Evolutionary conservation across 2,888 invertebrate genomes (phyloP), one percentile per base, ranked within the genome.

Genomic region (Trypoxylon attenuatum): DNA sequence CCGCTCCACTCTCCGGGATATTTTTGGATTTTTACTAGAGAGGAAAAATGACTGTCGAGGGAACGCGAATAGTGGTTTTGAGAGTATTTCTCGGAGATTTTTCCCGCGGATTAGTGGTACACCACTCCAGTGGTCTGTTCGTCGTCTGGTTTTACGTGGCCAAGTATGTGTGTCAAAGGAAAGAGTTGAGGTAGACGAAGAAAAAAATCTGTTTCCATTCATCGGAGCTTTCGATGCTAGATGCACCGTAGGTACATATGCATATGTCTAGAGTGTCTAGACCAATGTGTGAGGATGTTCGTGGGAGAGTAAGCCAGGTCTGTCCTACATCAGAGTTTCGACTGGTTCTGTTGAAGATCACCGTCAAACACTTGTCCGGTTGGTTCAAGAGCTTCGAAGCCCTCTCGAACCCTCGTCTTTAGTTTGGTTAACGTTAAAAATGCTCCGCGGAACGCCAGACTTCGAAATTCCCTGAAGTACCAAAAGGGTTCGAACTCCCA

Each of bases 281-380:
- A n/a, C 15, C 10, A 41, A 1, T n/a, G n/a, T n/a, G n/a, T n/a
- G n/a, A 68, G 52, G 41, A 56, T 51, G 53, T n/a, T 38, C 19
- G 22, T 18, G 38, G 18, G 23, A 27, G 13, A 47, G n/a, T n/a
- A n/a, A n/a, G n/a, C n/a, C 41, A n/a, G 56, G 51, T 42, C 69
- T 69, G 66, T 51, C 49, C 43, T 27, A 29, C 59, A 41, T 72
- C 61, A 47, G 22, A 25, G 25, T 19, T 45, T 39, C 39, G 38
- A 38, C 33, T 55, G 69, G 49, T 61, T 78, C 77, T 78, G 77
- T 38, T 66, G 59, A 71, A 64, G 72, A 76, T 78, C 77, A 78
- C 57, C 67, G 69, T 64, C 63, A 56, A 69, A 57, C 74, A 69
- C 76, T 74, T 55, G 57, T 59, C 16, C 46, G 62, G 67, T 62